phyloP scores from a whole-genome alignment of 2,797 vertebrate species.

The Oreochromis grahami region DNA sequence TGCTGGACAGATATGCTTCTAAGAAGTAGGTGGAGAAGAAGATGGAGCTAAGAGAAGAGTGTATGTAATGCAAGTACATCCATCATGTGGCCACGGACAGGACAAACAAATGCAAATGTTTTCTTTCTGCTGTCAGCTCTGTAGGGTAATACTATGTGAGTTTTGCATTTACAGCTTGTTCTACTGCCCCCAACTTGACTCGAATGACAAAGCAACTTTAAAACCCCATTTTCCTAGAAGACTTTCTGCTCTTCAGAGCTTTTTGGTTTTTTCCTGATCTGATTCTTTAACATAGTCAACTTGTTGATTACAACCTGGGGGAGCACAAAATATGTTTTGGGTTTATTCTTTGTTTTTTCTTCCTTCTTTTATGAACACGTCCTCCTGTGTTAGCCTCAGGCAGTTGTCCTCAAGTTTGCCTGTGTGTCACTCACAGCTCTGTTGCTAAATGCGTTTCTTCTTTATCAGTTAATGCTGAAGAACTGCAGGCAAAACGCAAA shows the following conservation, averaged over 20 bases:
- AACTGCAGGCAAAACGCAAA: conserved; percentile 13
- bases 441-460: not conserved
- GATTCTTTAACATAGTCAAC: not conserved
- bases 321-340: not conserved
- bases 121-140: not conserved
- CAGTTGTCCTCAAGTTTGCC: not conserved
- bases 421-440: not conserved
- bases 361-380: not conserved
- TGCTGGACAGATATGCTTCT: not conserved
- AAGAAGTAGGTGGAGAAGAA: not conserved
- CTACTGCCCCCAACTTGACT: not conserved
- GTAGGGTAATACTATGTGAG: not conserved
- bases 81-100: not conserved
- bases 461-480: not conserved
- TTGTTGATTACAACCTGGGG: not conserved
- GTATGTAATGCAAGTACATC: not conserved
- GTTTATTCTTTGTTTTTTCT: not conserved
- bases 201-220: not conserved
- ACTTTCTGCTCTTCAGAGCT: not conserved
- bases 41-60: not conserved
- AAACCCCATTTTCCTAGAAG: not conserved
- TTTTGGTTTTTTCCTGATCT: not conserved
- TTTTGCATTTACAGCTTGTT: not conserved
- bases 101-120: not conserved
- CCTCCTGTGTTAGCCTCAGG: not conserved